These are phyloP conservation scores for Hypomesus transpacificus DNA, from an alignment of 2,113 vertebrate genomes.

Conservation along the genomic window DNA sequence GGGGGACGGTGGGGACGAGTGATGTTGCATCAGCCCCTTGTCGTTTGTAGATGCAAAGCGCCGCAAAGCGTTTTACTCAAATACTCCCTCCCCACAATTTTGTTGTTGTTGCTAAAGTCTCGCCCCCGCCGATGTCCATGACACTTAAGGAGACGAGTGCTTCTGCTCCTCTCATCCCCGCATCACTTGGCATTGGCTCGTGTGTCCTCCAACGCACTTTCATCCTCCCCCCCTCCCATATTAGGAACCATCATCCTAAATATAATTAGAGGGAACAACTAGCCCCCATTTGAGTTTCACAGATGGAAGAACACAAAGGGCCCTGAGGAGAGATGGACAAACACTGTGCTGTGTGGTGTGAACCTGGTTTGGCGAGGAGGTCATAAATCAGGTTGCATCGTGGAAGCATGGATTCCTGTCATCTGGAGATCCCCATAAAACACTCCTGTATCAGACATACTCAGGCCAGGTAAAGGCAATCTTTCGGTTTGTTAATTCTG, in stretches of 20 bases:
- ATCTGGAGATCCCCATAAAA: too few relatives aligned
- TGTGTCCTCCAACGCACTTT: background rate
- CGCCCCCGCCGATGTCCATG: constrained; percentile 16
- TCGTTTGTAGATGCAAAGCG: constrained; percentile 63
- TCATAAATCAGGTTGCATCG: too few relatives aligned
- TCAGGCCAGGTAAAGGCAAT: too few relatives aligned
- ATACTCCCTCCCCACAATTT: constrained; percentile 46
- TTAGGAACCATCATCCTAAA: background rate
- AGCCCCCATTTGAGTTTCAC: background rate
- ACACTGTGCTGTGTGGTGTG: too few relatives aligned
- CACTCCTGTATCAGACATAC: too few relatives aligned
- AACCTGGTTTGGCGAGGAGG: too few relatives aligned
- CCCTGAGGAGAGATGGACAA: too few relatives aligned
- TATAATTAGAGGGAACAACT: background rate
- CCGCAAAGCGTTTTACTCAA: constrained; percentile 61
- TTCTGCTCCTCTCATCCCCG: constrained; percentile 31
- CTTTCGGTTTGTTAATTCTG: too few relatives aligned
- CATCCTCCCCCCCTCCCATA: background rate
- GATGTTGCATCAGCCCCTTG: constrained; percentile 60
- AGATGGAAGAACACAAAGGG: too few relatives aligned
- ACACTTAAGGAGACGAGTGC: constrained; percentile 47
- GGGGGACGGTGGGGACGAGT: constrained; percentile 26
- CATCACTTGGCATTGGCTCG: background rate
- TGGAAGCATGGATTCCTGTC: too few relatives aligned
- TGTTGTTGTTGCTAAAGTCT: background rate